Conservation (phyloP, 1,140 invertebrate genomes). For the Zaprionus nigranus region DNA sequence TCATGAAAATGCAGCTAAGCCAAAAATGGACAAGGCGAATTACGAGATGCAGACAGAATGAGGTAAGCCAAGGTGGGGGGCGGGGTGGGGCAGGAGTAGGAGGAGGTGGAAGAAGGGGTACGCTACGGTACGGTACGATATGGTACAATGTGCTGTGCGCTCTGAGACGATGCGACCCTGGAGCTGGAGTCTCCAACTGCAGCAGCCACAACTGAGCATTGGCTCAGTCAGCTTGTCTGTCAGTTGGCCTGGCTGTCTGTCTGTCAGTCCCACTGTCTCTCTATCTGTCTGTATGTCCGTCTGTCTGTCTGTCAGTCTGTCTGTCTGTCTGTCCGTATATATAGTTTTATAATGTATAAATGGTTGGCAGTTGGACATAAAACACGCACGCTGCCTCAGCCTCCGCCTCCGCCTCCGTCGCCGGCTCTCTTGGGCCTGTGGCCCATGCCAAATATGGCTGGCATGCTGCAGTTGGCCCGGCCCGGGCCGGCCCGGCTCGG, state of each 20-base stretch:
- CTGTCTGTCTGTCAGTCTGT: neutral
- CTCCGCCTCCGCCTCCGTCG: constrained; percentile 16
- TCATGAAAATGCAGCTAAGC: constrained; percentile 64
- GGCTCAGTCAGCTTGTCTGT: constrained; percentile 22
- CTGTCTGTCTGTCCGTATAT: constrained; percentile 54
- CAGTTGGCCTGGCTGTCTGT: neutral
- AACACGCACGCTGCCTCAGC: constrained; percentile 67
- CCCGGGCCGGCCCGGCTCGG: constrained; percentile 12
- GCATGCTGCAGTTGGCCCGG: constrained; percentile 49
- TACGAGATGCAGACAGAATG: constrained; percentile 38
- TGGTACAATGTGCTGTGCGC: constrained; percentile 19
- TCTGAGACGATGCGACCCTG: constrained; percentile 32
- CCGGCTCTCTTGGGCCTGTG: constrained; percentile 58
- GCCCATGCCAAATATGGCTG: constrained; percentile 68
- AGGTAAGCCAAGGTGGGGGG: neutral
- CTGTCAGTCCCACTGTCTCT: constrained; percentile 30
- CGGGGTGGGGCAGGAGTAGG: neutral
- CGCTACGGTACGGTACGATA: constrained; percentile 17
- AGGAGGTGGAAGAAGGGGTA: no score
- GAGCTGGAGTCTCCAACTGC: constrained; percentile 36
- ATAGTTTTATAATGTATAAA: constrained; percentile 83
- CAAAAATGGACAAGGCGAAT: constrained; percentile 78
- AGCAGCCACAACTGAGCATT: constrained; percentile 19
- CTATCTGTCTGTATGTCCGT: neutral
- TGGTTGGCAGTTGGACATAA: constrained; percentile 81